Base-by-base conservation (phyloP, 2,797 vertebrate species). In the Myiothlypis coronata region DNA sequence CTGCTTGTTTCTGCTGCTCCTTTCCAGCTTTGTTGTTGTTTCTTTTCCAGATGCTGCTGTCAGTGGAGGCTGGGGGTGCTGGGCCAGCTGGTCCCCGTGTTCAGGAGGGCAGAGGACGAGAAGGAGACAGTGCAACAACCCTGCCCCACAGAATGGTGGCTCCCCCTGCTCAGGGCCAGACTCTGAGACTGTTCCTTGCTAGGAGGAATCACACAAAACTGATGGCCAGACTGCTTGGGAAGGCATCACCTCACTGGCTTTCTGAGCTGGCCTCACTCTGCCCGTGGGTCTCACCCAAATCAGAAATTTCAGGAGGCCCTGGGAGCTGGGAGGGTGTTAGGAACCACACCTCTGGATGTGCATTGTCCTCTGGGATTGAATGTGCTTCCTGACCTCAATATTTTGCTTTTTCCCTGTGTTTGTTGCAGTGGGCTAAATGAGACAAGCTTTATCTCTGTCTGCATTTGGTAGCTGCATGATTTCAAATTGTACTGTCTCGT, bases 61-160 rank as follows among this genome's bases (percentile, higher is more conserved):
- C n/a, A 98, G 98, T 32, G 99, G 99, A 60, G 98, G 89, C 76
- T 99, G 99, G 99, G 98, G 97, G 80, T 99, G 99, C 96, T 99
- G 99, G 99, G 98, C 98, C 26, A 82, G 90, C 13, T 99, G 99
- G 99, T 98, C 99, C 8, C 50, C 97, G 0, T 99, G 99, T 92
- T 98, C 96, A 5, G 96, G 96, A 52, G 92, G 95, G 37, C 97
- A 81, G 7, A 98, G 89, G 94, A 98, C 90, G 4, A 98, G 99
- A 67, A 98, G 95, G 41, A 98, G 99, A 14, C 97, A 98, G 90
- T 99, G 99, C 93, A 98, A 98, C 96, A 99, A 99, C 90, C 99
- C 99, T 11, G 49, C 92, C 3, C 98, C 98, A 0, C 97, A 96
- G 30, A 96, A 90, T 0, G 98, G 97, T 5, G 99, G 99, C 34